phyloP scores from a whole-genome alignment of 2,888 invertebrate genomes.

The Microdon myrmicae region DNA sequence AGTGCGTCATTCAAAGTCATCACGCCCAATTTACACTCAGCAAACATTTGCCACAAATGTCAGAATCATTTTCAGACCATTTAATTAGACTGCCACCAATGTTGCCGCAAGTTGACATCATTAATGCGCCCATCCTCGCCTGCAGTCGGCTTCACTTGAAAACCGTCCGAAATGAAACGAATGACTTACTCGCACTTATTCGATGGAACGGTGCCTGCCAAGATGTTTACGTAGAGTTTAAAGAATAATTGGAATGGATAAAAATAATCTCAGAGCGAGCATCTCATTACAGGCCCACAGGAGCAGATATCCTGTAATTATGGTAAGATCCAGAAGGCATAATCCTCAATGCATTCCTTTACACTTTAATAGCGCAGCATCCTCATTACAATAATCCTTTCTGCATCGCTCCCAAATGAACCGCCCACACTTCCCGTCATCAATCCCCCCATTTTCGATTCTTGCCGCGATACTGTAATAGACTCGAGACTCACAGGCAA shows the following conservation, averaged over 20 bases:
- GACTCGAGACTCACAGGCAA: slow-evolving; percentile 1
- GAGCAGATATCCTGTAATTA: slow-evolving; percentile 37
- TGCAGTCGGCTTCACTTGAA: slow-evolving; percentile 38
- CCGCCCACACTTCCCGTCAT: too few species aligned
- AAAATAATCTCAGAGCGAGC: slow-evolving; percentile 45
- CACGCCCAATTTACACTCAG: too few species aligned
- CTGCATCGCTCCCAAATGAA: slow-evolving; percentile 5
- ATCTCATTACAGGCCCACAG: slow-evolving; percentile 39
- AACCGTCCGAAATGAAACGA: slow-evolving; percentile 49
- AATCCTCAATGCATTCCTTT: slow-evolving; percentile 21
- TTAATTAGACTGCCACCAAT: slow-evolving; percentile 47
- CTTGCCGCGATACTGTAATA: slow-evolving; percentile 14
- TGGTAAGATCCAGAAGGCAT: slow-evolving; percentile 42
- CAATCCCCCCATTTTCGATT: slow-evolving; percentile 11
- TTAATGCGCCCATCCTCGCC: slow-evolving; percentile 42
- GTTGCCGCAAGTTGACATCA: slow-evolving; percentile 48
- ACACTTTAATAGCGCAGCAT: slow-evolving; percentile 1
- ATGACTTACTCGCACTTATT: slow-evolving; percentile 50
- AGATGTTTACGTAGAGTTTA: slow-evolving; percentile 12
- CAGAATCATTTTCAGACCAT: slow-evolving; percentile 34
- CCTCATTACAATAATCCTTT: slow-evolving; percentile 14
- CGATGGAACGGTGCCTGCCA: slow-evolving; percentile 22
- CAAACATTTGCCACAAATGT: slow-evolving; percentile 15
- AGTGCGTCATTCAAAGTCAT: too few species aligned
- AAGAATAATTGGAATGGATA: slow-evolving; percentile 41